Conservation (phyloP, 2,888 invertebrate species). For the Biston betularia region DNA sequence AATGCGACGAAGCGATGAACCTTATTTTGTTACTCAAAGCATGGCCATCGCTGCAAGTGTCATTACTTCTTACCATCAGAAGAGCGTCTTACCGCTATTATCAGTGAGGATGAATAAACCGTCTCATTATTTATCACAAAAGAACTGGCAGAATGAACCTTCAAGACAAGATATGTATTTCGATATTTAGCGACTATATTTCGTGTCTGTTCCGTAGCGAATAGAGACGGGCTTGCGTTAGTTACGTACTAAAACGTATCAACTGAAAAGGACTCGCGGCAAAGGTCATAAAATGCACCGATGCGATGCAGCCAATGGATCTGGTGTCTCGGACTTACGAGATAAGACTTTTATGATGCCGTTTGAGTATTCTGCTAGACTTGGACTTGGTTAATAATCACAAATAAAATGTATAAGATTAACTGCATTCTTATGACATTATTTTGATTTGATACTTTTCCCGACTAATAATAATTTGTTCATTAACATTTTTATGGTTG, state of each 20-base stretch:
- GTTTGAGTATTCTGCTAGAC: neutral
- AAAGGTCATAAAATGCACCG: constrained; percentile 27
- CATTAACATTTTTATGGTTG: neutral
- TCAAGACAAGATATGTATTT: neutral
- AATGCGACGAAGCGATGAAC: too few species aligned
- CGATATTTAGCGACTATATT: neutral
- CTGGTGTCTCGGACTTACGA: constrained; percentile 7
- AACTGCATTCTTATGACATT: too few species aligned
- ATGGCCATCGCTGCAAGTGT: too few species aligned
- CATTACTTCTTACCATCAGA: too few species aligned
- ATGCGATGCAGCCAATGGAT: constrained; percentile 17
- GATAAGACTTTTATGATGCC: constrained; percentile 11
- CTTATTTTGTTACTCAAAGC: too few species aligned
- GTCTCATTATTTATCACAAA: neutral
- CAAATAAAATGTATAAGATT: too few species aligned
- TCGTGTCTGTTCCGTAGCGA: neutral
- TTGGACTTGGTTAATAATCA: constrained; percentile 10
- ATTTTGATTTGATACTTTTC: too few species aligned
- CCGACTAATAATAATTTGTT: too few species aligned
- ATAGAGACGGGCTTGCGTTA: neutral
- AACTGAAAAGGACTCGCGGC: constrained; percentile 8
- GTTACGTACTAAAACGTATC: constrained; percentile 4
- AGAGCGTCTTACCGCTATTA: too few species aligned
- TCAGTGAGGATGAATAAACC: too few species aligned
- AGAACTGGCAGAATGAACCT: neutral